Evolutionary conservation across 2,113 vertebrate species (phyloP).

Genomic region (Oreochromis tanganicae): DNA sequence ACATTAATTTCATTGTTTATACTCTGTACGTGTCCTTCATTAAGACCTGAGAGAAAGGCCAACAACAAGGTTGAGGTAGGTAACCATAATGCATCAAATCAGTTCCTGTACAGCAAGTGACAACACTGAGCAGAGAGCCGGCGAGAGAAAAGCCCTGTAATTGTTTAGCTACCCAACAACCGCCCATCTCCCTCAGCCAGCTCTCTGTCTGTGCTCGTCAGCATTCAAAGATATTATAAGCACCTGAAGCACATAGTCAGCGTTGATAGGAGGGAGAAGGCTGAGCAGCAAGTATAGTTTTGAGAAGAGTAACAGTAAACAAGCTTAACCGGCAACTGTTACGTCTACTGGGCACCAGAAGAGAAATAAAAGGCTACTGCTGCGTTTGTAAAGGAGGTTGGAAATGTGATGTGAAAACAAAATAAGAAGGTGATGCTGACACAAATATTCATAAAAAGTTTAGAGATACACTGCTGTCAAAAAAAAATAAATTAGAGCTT

Average conservation of each 20-base stretch:
- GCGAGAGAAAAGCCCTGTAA: background rate
- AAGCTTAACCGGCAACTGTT: background rate
- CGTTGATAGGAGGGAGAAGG: slow-evolving; percentile 31
- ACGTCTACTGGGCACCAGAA: slow-evolving; percentile 8
- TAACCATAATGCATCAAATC: slow-evolving; percentile 51
- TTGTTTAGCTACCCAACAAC: background rate
- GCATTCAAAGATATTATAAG: background rate
- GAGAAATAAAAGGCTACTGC: slow-evolving; percentile 32
- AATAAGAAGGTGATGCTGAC: slow-evolving; percentile 7
- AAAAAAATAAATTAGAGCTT: background rate
- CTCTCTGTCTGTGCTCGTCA: background rate
- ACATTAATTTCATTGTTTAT: slow-evolving; percentile 4
- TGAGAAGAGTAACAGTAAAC: slow-evolving; percentile 19
- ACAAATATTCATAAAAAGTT: slow-evolving; percentile 6
- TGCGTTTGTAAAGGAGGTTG: slow-evolving; percentile 3
- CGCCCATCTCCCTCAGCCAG: background rate
- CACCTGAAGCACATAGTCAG: slow-evolving; percentile 33
- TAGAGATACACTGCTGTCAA: slow-evolving; percentile 42
- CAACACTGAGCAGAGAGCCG: background rate
- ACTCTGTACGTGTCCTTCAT: slow-evolving; percentile 38
- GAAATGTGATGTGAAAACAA: slow-evolving; percentile 3
- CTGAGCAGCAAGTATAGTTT: slow-evolving; percentile 41
- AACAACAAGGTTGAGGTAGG: slow-evolving; percentile 70
- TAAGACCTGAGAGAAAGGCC: slow-evolving; percentile 63
- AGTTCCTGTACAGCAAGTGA: slow-evolving; percentile 14